Conservation (phyloP, 2,113 vertebrate genomes). For the Ibidorhyncha struthersii region DNA sequence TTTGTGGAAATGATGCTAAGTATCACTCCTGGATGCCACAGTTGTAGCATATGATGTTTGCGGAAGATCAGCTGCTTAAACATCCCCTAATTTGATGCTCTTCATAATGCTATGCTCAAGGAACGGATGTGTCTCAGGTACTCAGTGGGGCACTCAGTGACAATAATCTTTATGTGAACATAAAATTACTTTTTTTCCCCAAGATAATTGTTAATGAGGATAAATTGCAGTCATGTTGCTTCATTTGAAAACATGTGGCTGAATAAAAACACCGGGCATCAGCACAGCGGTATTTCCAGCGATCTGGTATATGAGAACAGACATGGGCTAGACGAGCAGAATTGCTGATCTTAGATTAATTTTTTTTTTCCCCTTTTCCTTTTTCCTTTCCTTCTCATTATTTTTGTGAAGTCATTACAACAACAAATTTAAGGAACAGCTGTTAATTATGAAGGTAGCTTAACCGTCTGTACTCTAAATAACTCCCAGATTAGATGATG, state of each 20-base stretch:
- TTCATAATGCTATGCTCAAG: neutral
- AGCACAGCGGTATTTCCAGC: neutral
- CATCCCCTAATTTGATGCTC: neutral
- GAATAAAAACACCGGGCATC: rapidly evolving
- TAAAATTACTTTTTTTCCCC: neutral
- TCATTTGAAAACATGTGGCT: neutral
- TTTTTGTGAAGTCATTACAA: neutral
- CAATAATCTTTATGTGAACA: neutral
- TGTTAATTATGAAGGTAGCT: neutral
- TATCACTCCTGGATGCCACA: neutral
- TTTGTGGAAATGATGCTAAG: neutral
- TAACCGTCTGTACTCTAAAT: neutral
- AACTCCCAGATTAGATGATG: neutral
- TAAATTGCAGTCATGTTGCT: neutral
- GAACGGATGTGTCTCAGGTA: neutral
- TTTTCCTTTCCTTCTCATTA: neutral
- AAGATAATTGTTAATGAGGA: neutral
- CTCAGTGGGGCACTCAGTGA: neutral
- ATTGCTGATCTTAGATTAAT: no score
- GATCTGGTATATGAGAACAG: neutral
- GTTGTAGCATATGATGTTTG: neutral
- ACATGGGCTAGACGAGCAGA: neutral
- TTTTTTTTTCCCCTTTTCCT: no score
- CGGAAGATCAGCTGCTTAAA: neutral
- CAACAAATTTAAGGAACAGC: neutral